phyloP scores from a whole-genome alignment of 2,888 invertebrate species.

The Ischnus inquisitorius region DNA sequence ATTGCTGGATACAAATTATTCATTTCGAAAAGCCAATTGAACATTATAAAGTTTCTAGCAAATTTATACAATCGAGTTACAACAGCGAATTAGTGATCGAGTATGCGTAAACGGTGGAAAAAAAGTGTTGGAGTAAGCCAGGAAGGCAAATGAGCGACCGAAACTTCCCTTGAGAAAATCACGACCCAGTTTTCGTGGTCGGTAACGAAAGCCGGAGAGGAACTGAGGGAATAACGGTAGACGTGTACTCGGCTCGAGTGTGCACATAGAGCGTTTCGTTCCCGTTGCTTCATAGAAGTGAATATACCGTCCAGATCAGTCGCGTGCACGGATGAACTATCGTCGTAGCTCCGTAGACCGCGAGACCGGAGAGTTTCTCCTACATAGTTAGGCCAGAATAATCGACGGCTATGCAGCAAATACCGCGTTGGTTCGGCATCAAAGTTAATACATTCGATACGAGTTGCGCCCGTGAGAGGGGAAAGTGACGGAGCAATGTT shows the following conservation, averaged over 20 bases:
- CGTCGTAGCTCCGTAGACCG: constrained; percentile 12
- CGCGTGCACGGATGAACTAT: constrained; percentile 36
- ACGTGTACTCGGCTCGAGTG: constrained; percentile 23
- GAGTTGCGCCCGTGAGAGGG: neutral
- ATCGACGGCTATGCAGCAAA: constrained; percentile 35
- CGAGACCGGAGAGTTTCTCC: constrained; percentile 36
- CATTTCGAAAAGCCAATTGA: too few species aligned
- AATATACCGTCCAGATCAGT: constrained; percentile 33
- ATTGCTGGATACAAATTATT: too few species aligned
- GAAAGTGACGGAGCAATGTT: constrained; percentile 7
- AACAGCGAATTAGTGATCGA: neutral
- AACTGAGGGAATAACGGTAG: neutral
- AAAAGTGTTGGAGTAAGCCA: neutral
- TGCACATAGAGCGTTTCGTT: neutral
- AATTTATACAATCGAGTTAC: neutral
- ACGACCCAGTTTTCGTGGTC: constrained; percentile 22
- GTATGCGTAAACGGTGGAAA: neutral
- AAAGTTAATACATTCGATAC: constrained; percentile 20
- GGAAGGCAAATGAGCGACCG: neutral
- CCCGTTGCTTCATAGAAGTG: constrained; percentile 14
- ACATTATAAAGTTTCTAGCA: too few species aligned
- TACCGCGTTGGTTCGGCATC: neutral
- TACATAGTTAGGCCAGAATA: constrained; percentile 42
- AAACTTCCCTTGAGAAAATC: constrained; percentile 18
- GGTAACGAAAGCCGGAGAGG: neutral